Evolutionary conservation across 2,888 invertebrate species (phyloP).

Genomic region (Drosophila merina): DNA sequence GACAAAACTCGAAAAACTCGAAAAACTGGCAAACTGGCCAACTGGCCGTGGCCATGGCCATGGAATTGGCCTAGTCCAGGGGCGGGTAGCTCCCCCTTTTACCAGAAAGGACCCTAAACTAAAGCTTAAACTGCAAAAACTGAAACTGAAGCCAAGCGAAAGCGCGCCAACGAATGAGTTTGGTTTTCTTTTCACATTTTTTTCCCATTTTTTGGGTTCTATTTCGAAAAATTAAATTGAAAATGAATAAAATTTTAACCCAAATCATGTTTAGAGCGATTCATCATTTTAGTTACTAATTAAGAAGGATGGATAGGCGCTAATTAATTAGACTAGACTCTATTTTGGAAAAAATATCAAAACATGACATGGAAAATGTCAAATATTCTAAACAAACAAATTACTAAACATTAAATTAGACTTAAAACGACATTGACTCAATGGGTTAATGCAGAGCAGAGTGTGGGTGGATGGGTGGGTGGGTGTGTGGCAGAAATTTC

Average conservation of each 20-base stretch:
- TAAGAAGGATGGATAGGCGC: neutral
- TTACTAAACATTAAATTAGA: constrained; percentile 16
- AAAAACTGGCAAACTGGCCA: constrained; percentile 32
- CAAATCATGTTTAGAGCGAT: neutral
- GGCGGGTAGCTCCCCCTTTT: neutral
- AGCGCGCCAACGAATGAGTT: constrained; percentile 56
- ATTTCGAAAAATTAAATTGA: constrained; percentile 57
- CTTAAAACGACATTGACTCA: constrained; percentile 9
- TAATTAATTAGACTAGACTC: no score
- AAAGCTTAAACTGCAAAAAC: constrained; percentile 32
- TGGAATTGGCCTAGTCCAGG: constrained; percentile 21
- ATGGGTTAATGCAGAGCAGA: constrained; percentile 50
- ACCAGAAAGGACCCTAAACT: constrained; percentile 1
- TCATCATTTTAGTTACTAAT: neutral
- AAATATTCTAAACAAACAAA: constrained; percentile 13
- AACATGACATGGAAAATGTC: no score
- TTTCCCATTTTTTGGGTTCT: neutral
- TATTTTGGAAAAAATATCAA: no score
- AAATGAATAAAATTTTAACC: constrained; percentile 56
- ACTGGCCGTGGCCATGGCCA: constrained; percentile 40
- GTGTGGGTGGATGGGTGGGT: neutral
- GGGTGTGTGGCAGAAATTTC: constrained; percentile 52
- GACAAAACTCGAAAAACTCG: constrained; percentile 41
- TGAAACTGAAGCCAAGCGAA: constrained; percentile 51
- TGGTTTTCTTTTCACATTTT: constrained; percentile 18